Evolutionary conservation across 2,113 vertebrate genomes (phyloP).

Genomic region (Leptosomus discolor): DNA sequence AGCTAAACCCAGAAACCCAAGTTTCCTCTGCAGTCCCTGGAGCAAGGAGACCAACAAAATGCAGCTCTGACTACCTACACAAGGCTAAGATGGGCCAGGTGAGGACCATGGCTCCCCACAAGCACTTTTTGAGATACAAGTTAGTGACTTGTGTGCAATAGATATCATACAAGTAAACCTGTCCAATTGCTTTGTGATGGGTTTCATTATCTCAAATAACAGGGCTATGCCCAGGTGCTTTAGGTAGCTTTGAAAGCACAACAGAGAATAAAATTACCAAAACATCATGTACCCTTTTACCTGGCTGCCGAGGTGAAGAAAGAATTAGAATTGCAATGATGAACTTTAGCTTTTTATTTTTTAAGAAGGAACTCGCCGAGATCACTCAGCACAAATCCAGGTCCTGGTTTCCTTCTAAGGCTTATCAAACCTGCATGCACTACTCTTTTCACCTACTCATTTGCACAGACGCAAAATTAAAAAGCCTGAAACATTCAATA

Average conservation of each 20-base stretch:
- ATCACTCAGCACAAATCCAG: neutral
- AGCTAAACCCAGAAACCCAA: neutral
- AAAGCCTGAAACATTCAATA: neutral
- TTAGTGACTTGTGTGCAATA: neutral
- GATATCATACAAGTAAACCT: neutral
- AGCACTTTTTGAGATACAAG: neutral
- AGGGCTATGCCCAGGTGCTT: neutral
- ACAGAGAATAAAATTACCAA: neutral
- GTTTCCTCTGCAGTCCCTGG: neutral
- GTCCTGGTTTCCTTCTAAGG: neutral
- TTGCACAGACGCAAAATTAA: neutral
- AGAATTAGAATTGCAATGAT: neutral
- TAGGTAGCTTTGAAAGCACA: neutral
- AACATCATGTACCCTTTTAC: fast-evolving
- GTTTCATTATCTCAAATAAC: neutral
- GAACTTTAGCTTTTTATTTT: neutral
- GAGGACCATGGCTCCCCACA: neutral
- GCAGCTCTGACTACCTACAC: fast-evolving
- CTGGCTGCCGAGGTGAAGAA: neutral
- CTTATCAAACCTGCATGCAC: neutral
- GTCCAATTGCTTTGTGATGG: neutral
- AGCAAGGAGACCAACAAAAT: neutral
- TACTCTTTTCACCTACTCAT: neutral
- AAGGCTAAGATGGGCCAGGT: neutral
- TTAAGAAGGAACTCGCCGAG: neutral